These are phyloP conservation scores for Operophtera brumata DNA, from an alignment of 2,888 invertebrate species.

Conservation along the genomic window DNA sequence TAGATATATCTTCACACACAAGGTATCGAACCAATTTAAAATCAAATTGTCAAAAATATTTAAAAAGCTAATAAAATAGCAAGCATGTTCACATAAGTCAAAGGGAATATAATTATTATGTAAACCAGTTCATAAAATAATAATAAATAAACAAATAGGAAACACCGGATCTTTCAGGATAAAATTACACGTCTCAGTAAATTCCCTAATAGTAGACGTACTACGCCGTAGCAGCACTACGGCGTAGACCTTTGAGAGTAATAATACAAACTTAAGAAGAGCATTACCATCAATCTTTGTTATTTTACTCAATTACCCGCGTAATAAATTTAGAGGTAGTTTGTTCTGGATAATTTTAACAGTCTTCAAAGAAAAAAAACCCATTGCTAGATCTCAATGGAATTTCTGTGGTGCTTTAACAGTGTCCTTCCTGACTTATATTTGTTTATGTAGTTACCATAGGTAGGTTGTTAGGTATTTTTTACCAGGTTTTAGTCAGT, in stretches of 20 bases:
- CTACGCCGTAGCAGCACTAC: slow-evolving; percentile 26
- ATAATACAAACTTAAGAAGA: slow-evolving; percentile 15
- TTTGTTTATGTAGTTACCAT: too few relatives aligned
- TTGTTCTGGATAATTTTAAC: not conserved
- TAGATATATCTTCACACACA: too few relatives aligned
- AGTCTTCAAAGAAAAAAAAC: not conserved
- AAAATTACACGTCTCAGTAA: slow-evolving; percentile 20
- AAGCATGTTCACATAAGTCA: too few relatives aligned
- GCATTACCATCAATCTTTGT: slow-evolving; percentile 16
- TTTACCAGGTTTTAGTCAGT: too few relatives aligned
- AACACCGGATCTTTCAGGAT: not conserved
- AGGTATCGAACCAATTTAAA: not conserved
- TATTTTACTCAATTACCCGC: slow-evolving; percentile 4
- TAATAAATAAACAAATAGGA: slow-evolving; percentile 7
- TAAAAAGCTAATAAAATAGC: not conserved
- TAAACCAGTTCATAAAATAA: not conserved
- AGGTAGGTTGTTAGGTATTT: too few relatives aligned
- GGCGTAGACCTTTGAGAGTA: slow-evolving; percentile 25
- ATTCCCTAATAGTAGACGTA: slow-evolving; percentile 28
- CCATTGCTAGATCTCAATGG: too few relatives aligned
- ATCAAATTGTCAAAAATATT: not conserved
- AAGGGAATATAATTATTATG: not conserved
- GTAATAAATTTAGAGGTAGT: not conserved
- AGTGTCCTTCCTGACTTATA: too few relatives aligned
- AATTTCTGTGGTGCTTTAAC: too few relatives aligned